Evolutionary conservation across 2,888 invertebrate genomes (phyloP), one percentile per base, ranked within the genome.

Genomic region (Lydus trimaculatus): DNA sequence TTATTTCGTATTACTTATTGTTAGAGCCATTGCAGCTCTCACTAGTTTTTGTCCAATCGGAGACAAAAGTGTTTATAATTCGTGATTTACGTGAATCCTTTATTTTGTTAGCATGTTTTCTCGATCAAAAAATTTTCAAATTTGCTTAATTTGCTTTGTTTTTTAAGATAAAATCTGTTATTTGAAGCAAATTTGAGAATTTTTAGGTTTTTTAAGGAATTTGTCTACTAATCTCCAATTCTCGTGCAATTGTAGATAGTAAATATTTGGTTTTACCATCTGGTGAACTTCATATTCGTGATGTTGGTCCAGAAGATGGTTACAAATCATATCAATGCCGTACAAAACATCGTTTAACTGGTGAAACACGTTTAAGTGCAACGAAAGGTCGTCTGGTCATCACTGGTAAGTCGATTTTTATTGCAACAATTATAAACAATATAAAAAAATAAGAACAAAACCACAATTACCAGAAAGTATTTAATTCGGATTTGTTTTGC

Each of bases 221-320:
- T 9, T 9, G 4, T 48, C 17, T 11, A 48, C n/a, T 48, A 48
- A 48, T 48, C n/a, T 20, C 39, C 20, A 48, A 17, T 48, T 52
- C 6, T 20, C 5, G 0, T 23, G 9, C 8, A 7, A 15, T 56
- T 28, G 78, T 88, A 97, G 98, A 97, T 87, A 96, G 96, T 79
- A 96, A 98, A 90, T 96, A 97, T 84, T 90, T 97, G 85, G 97
- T 98, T 58, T 88, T 98, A 71, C 95, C 96, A 76, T 95, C 96
- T 81, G 98, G 98, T 75, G 97, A 98, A 86, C 89, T 98, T 74
- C 97, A 98, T 86, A 96, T 98, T 81, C 92, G 95, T 82, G 96
- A 97, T 88, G 97, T 97, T 72, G 94, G 95, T 85, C 95, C 95
- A 73, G 96, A 96, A 85, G 97, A 98, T 86, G 96, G 96, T 73